These are phyloP conservation scores for Varecia variegata DNA, from an alignment of 2,797 vertebrate species.

Conservation along the genomic window DNA sequence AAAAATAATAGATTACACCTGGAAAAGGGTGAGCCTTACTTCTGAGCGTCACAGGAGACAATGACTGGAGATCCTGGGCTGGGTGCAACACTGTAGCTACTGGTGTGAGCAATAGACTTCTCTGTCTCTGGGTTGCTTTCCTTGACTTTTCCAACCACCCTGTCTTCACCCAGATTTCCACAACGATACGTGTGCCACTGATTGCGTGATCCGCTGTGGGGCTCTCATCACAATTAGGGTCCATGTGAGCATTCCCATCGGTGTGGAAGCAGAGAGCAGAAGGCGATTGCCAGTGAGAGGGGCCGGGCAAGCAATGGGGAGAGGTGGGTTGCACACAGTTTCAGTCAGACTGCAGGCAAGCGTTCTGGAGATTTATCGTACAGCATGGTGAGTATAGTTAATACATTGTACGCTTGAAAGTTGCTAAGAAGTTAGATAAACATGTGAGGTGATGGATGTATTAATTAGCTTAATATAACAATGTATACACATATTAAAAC, in stretches of 20 bases:
- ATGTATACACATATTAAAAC: neutral
- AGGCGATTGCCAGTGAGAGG: neutral
- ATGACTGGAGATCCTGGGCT: too few relatives aligned
- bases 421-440: too few relatives aligned
- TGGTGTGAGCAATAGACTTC: neutral
- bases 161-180: too few relatives aligned
- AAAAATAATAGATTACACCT: neutral
- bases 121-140: neutral
- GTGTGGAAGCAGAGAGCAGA: neutral
- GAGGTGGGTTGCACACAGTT: accelerated
- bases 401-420: neutral
- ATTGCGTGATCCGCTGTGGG: neutral
- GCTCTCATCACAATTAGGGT: neutral
- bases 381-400: neutral
- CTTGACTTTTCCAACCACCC: neutral
- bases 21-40: neutral
- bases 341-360: neutral
- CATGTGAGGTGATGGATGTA: neutral
- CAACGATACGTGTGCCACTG: accelerated
- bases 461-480: neutral
- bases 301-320: too few relatives aligned
- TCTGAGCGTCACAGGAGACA: neutral
- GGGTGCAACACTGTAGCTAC: neutral
- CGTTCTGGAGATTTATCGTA: neutral
- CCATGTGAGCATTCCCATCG: neutral